These are phyloP conservation scores for Phyto melanocephala DNA, from an alignment of 2,888 invertebrate genomes.

Conservation along the genomic window DNA sequence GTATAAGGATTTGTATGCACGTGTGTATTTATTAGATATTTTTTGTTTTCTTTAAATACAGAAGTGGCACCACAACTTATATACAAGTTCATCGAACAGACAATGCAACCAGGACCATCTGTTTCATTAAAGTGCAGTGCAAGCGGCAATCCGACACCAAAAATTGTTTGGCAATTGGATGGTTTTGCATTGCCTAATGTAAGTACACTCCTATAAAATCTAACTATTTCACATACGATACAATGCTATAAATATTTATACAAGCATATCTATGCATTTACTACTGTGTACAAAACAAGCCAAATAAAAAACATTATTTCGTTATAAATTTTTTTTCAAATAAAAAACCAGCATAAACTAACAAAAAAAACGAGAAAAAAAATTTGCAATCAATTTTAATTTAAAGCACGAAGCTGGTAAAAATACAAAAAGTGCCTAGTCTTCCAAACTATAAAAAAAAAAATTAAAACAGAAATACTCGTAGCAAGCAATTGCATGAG, in stretches of 20 bases:
- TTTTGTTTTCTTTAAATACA: constrained; percentile 75
- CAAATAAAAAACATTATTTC: constrained; percentile 28
- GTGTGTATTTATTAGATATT: not conserved
- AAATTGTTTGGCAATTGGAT: constrained; percentile 87
- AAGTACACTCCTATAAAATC: constrained; percentile 64
- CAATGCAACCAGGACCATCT: constrained; percentile 87
- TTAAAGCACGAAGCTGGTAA: constrained; percentile 44
- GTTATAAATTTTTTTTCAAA: constrained; percentile 25
- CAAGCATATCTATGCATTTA: not conserved
- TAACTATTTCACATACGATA: not conserved
- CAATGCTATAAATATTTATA: not conserved
- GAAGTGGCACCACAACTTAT: constrained; percentile 87
- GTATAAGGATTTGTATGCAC: too few relatives aligned
- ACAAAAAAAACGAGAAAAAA: not conserved
- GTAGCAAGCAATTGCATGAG: constrained; percentile 39
- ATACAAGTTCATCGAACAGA: constrained; percentile 88
- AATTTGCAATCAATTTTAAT: constrained; percentile 57
- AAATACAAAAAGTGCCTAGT: constrained; percentile 5
- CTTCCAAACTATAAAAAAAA: not conserved
- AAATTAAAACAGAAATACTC: not conserved
- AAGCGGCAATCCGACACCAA: constrained; percentile 87
- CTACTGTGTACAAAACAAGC: not conserved
- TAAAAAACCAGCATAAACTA: not conserved
- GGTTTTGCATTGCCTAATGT: constrained; percentile 84
- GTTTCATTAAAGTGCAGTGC: constrained; percentile 88